Percentiles rank a stretch among this genome's conserved stretches.
phyloP scores from a whole-genome alignment of 2,888 invertebrate species.

The Macrophya annulata region DNA sequence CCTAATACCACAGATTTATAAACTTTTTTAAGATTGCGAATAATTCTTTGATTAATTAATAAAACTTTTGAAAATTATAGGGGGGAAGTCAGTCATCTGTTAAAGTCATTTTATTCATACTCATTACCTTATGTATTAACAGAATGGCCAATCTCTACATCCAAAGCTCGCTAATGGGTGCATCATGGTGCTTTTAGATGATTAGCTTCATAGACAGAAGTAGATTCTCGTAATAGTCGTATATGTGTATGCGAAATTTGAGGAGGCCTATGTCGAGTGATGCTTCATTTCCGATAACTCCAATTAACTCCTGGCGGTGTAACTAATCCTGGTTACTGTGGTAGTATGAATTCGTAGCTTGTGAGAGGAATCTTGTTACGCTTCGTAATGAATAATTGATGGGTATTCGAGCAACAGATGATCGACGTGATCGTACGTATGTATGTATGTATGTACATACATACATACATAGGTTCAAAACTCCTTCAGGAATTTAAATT shows the following conservation, averaged over 20 bases:
- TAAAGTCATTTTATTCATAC: not conserved
- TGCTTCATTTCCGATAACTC: constrained; percentile 54
- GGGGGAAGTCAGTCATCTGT: not conserved
- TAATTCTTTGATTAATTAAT: not conserved
- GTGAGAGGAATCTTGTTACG: constrained; percentile 50
- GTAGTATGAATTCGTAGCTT: constrained; percentile 28
- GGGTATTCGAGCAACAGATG: constrained; percentile 49
- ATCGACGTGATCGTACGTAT: not conserved
- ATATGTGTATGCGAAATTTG: constrained; percentile 28
- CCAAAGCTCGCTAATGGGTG: not conserved
- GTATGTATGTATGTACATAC: not conserved
- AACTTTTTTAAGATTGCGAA: not conserved
- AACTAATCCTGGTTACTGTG: constrained; percentile 29
- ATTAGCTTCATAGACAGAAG: constrained; percentile 51
- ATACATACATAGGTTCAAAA: not conserved
- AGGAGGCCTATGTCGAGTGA: constrained; percentile 19
- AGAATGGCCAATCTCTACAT: not conserved
- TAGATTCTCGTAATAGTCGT: constrained; percentile 21
- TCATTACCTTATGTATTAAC: not conserved
- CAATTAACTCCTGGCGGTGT: constrained; percentile 48
- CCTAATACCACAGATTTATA: not conserved
- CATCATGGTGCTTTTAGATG: constrained; percentile 41
- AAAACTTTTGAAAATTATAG: not conserved
- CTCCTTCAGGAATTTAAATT: not conserved
- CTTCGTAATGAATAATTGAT: constrained; percentile 51